Percentiles rank a stretch among this genome's conserved stretches.
Conservation (phyloP, 2,797 vertebrate genomes). For the Limosa lapponica region DNA sequence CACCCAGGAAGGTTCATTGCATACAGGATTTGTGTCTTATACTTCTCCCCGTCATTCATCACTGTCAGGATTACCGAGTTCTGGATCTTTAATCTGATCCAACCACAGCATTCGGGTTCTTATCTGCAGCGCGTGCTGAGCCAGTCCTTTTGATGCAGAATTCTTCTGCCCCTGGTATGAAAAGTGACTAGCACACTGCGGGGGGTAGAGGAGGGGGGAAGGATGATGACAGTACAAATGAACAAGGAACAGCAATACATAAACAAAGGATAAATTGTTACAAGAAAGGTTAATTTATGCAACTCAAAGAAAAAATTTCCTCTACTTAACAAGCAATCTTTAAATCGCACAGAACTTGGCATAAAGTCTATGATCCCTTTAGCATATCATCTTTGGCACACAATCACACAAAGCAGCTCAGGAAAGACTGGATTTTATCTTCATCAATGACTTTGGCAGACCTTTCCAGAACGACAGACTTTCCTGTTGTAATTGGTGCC, state of each 20-base stretch:
- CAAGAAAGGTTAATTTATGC: slow-evolving; percentile 61
- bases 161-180: background rate
- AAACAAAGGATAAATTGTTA: slow-evolving; percentile 60
- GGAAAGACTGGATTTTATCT: slow-evolving; percentile 25
- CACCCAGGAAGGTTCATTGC: background rate
- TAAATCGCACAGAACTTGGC: slow-evolving; percentile 12
- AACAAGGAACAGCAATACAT: slow-evolving; percentile 31
- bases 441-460: slow-evolving; percentile 10
- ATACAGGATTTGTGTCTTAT: background rate
- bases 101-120: background rate
- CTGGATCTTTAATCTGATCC: background rate
- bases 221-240: background rate
- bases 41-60: background rate
- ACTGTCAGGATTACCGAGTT: background rate
- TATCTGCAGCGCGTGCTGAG: background rate
- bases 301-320: background rate
- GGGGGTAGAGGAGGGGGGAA: background rate
- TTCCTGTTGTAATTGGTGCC: background rate
- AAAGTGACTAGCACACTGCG: background rate
- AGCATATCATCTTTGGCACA: slow-evolving; percentile 26
- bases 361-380: background rate
- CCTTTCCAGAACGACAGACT: background rate
- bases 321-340: slow-evolving; percentile 12
- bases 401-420: background rate
- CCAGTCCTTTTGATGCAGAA: background rate